Conservation (phyloP, 2,888 invertebrate genomes). For the Seladonia tumulorum region DNA sequence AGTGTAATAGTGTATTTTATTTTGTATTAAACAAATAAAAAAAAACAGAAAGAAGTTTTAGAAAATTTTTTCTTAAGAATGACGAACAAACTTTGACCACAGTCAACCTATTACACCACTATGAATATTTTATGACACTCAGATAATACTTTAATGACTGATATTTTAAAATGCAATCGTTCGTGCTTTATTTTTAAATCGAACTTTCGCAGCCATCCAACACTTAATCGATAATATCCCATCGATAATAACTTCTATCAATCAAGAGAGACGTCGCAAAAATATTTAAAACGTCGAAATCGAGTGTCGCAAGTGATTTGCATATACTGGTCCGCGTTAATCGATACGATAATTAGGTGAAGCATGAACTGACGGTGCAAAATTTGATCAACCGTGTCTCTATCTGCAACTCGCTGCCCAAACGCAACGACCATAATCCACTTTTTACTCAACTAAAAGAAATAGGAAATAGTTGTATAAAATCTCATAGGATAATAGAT, state of each 20-base stretch:
- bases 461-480: neutral
- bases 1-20: no score
- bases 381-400: neutral
- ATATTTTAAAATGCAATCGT: no score
- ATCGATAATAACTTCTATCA: neutral
- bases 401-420: neutral
- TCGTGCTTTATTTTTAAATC: no score
- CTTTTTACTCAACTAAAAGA: neutral
- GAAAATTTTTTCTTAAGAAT: no score
- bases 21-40: no score
- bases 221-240: no score
- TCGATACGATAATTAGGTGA: constrained; percentile 10
- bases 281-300: neutral
- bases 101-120: no score
- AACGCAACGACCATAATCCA: neutral
- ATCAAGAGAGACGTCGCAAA: neutral
- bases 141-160: no score
- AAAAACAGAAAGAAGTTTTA: no score
- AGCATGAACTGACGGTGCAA: neutral
- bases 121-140: no score
- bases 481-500: neutral
- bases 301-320: neutral
- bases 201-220: no score
- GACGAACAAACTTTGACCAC: no score
- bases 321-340: neutral